Conservation (phyloP, 2,113 vertebrate genomes). For the Rissa tridactyla region DNA sequence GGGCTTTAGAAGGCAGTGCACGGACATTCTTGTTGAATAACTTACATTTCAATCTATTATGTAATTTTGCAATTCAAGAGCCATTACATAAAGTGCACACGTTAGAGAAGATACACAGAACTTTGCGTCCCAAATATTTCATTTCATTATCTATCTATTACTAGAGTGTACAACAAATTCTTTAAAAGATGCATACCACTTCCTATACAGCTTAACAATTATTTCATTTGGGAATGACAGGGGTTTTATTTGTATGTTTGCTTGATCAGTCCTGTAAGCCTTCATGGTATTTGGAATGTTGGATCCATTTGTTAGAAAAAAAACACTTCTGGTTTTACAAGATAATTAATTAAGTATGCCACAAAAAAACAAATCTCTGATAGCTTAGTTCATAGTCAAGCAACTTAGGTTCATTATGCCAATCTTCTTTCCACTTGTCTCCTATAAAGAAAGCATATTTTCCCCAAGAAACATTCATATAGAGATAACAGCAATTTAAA, state of each 20-base stretch:
- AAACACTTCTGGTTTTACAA: neutral
- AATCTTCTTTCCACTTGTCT: neutral
- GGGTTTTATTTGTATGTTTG: neutral
- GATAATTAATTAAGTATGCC: neutral
- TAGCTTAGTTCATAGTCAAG: neutral
- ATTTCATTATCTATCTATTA: neutral
- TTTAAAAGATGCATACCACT: neutral
- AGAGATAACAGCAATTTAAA: neutral
- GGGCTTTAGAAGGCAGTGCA: neutral
- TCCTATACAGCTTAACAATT: neutral
- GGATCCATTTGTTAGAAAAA: neutral
- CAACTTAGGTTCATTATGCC: neutral
- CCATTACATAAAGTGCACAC: neutral
- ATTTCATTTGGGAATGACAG: neutral
- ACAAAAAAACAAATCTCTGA: neutral
- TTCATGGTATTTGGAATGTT: neutral
- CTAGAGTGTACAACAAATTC: neutral
- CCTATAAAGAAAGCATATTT: neutral
- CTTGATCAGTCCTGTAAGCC: neutral
- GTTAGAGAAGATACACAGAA: neutral
- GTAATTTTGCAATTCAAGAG: neutral
- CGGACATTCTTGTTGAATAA: neutral
- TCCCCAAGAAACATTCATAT: neutral
- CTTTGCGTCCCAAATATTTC: neutral
- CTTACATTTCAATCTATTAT: neutral